Evolutionary conservation across 2,113 vertebrate genomes (phyloP), one percentile per base, ranked within the genome.

Genomic region (Noctilio leporinus): DNA sequence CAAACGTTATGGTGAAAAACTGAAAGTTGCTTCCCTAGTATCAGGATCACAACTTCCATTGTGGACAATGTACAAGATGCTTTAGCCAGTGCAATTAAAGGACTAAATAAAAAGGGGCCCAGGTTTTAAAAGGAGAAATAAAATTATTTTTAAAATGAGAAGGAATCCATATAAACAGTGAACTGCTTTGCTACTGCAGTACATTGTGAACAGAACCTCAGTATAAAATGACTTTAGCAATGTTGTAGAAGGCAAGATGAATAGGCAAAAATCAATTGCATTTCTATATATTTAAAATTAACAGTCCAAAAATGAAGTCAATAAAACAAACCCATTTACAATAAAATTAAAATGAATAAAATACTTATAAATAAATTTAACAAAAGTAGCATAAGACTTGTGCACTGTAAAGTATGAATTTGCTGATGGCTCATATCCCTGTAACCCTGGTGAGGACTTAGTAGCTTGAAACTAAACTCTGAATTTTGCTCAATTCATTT

Each of bases 341-440:
- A 40, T 72, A 86, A 3, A 30, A 72, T 43, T 72, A 16, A 40
- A 51, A 26, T 80, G 19, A 80, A 43, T 72, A 72, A 87, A 80
- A 72, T 72, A 26, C 43, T 80, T 80, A 51, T 6, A 62, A 93
- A 62, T 72, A 80, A 87, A 53, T 62, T 93, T 81, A 81, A 62
- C 16, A 62, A 81, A 80, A 72, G 4, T 87, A 62, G 2, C 62
- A 16, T 2, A 22, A 81, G 43, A 35, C 28, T 43, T 73, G 43
- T 53, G 28, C 20, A 22, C 22, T 73, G 49, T 53, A 72, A 64
- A 45, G 4, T 64, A 22, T 4, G 51, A 16, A 64, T 28, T 59
- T 40, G 33, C 14, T 72, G 33, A 5, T 33, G 43, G 22, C 65
- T 4, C 2, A 9, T 10, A 26, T 73, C 1, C 19, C 5, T 26